Evolutionary conservation across 2,888 invertebrate species (phyloP).

Genomic region (Tinea semifulvella): DNA sequence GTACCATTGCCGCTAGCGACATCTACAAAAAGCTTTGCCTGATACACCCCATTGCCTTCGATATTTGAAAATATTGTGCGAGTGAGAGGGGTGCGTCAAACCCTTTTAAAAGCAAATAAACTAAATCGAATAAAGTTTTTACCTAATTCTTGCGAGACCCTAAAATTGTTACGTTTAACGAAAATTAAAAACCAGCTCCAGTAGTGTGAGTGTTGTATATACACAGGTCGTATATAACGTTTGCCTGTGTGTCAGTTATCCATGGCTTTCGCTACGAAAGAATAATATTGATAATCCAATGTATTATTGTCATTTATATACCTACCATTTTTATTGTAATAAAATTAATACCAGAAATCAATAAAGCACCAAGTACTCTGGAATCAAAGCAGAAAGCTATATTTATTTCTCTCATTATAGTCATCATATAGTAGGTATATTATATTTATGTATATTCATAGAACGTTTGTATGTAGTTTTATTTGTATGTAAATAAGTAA

Average conservation of each 20-base stretch:
- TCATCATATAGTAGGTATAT: too few relatives aligned
- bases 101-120: not conserved
- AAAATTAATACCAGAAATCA: too few relatives aligned
- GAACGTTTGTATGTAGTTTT: too few relatives aligned
- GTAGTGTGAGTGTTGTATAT: constrained; percentile 21
- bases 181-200: constrained; percentile 43
- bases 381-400: not conserved
- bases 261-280: constrained; percentile 11
- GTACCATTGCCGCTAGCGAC: too few relatives aligned
- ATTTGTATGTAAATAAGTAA: too few relatives aligned
- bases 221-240: constrained; percentile 16
- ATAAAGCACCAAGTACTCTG: not conserved
- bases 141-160: not conserved
- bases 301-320: too few relatives aligned
- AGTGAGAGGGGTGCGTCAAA: not conserved
- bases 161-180: constrained; percentile 10
- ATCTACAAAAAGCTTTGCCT: too few relatives aligned
- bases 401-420: too few relatives aligned
- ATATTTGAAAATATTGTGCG: too few relatives aligned
- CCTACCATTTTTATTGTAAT: too few relatives aligned
- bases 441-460: too few relatives aligned
- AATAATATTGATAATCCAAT: not conserved
- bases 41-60: too few relatives aligned
- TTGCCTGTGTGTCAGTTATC: constrained; percentile 22
- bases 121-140: not conserved